Conservation (phyloP, 2,888 invertebrate species). For the Romanomermis culicivorax region DNA sequence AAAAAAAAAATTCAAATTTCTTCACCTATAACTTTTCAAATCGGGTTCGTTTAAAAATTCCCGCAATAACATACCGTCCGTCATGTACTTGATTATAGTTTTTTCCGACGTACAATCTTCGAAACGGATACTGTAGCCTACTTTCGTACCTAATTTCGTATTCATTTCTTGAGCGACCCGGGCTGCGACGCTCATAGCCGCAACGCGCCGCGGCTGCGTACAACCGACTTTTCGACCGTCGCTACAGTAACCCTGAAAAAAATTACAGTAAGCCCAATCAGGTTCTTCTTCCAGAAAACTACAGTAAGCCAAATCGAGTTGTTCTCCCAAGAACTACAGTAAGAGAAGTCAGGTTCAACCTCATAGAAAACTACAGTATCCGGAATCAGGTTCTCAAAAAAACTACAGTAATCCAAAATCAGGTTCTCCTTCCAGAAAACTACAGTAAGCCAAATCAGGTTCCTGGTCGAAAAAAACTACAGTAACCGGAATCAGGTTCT, state of each 20-base stretch:
- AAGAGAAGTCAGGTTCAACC: no score
- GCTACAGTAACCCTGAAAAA: slow-evolving; percentile 29
- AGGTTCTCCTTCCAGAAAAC: no score
- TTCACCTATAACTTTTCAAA: slow-evolving; percentile 56
- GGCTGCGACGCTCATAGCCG: slow-evolving; percentile 98
- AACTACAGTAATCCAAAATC: no score
- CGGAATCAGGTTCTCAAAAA: no score
- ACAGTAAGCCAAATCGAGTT: no score
- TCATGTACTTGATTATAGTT: slow-evolving; percentile 94
- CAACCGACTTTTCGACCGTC: slow-evolving; percentile 77
- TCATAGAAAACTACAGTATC: no score
- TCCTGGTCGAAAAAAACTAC: no score
- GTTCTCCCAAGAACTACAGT: no score
- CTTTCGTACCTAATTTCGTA: slow-evolving; percentile 58
- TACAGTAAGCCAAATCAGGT: no score
- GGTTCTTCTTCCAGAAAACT: no score
- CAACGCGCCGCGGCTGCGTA: slow-evolving; percentile 87
- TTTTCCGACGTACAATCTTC: slow-evolving; percentile 96
- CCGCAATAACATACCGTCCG: slow-evolving; percentile 86
- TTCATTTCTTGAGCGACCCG: slow-evolving; percentile 94
- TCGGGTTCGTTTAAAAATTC: slow-evolving; percentile 95
- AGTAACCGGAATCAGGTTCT: no score
- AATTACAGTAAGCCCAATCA: no score
- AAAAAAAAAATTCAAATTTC: not conserved
- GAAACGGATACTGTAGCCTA: slow-evolving; percentile 65